phyloP scores from a whole-genome alignment of 2,797 vertebrate species.

The Distichodus sexfasciatus region DNA sequence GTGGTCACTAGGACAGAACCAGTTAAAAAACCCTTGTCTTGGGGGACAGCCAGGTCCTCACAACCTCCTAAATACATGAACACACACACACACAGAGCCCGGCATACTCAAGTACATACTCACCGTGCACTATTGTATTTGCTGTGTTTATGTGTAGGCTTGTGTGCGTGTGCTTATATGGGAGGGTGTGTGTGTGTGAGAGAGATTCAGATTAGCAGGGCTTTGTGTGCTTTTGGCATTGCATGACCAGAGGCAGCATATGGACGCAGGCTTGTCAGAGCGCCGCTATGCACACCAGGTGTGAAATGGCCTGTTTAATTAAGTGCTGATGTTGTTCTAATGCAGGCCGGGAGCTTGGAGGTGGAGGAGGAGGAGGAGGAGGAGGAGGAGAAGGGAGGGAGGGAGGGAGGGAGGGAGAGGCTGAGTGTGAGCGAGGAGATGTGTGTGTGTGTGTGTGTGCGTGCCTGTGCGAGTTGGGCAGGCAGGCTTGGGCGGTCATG shows the following conservation, averaged over 20 bases:
- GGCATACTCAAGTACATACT: slow-evolving; percentile 18
- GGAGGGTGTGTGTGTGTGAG: slow-evolving; percentile 43
- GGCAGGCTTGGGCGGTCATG: slow-evolving; percentile 68
- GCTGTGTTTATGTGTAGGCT: neutral
- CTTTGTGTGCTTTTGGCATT: slow-evolving; percentile 73
- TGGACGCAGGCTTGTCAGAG: slow-evolving; percentile 75
- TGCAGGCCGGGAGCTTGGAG: slow-evolving; percentile 66
- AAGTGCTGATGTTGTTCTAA: slow-evolving; percentile 83
- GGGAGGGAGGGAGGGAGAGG: slow-evolving; percentile 27
- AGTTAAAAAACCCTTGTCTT: too few species aligned
- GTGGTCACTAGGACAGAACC: too few species aligned
- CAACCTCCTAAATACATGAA: neutral
- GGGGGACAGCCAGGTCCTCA: neutral
- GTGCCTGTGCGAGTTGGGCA: slow-evolving; percentile 29
- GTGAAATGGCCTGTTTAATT: slow-evolving; percentile 85
- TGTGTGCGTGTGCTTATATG: slow-evolving; percentile 40
- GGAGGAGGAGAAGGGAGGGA: slow-evolving; percentile 35
- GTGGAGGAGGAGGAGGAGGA: slow-evolving; percentile 32
- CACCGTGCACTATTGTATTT: slow-evolving; percentile 8
- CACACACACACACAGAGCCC: slow-evolving; percentile 11
- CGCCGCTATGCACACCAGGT: slow-evolving; percentile 78
- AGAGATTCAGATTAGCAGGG: slow-evolving; percentile 70
- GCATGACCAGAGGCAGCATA: slow-evolving; percentile 73
- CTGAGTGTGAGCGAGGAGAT: slow-evolving; percentile 43
- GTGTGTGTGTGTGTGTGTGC: slow-evolving; percentile 24